Conservation (phyloP, 1,140 invertebrate genomes). For the Galleria mellonella region DNA sequence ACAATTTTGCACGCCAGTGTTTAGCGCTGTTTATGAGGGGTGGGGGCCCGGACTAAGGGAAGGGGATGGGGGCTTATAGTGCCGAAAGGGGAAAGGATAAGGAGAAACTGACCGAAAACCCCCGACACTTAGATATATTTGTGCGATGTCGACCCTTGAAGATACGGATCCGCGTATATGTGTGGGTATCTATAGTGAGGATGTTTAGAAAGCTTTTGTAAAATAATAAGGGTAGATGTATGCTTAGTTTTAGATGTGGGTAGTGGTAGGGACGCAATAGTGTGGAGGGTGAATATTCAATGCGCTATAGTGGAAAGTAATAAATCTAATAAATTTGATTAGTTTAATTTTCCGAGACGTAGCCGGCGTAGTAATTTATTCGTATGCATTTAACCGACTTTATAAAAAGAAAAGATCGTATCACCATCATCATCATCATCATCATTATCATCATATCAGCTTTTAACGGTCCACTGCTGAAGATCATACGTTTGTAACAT, state of each 20-base stretch:
- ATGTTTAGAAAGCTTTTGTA: constrained; percentile 48
- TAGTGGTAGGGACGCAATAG: constrained; percentile 3
- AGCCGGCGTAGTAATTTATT: too few relatives aligned
- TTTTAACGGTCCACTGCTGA: too few relatives aligned
- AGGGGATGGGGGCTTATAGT: constrained; percentile 34
- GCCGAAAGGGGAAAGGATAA: constrained; percentile 53
- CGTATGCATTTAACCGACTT: too few relatives aligned
- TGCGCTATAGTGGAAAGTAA: neutral
- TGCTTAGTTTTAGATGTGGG: constrained; percentile 13
- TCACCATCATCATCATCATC: too few relatives aligned
- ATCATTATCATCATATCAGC: too few relatives aligned
- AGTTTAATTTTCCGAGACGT: too few relatives aligned
- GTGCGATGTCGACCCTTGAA: constrained; percentile 47
- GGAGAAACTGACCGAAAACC: constrained; percentile 45
- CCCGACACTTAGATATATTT: constrained; percentile 63
- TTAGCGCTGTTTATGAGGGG: constrained; percentile 59
- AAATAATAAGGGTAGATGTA: constrained; percentile 33
- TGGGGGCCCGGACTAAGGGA: neutral
- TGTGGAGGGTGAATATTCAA: constrained; percentile 15
- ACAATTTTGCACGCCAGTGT: constrained; percentile 59
- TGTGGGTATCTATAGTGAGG: constrained; percentile 36
- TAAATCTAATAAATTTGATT: constrained; percentile 1
- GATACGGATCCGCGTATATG: constrained; percentile 46
- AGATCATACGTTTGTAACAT: too few relatives aligned
- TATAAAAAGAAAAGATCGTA: too few relatives aligned